Conservation (phyloP, 2,113 vertebrate genomes). For the Cottus gobio region DNA sequence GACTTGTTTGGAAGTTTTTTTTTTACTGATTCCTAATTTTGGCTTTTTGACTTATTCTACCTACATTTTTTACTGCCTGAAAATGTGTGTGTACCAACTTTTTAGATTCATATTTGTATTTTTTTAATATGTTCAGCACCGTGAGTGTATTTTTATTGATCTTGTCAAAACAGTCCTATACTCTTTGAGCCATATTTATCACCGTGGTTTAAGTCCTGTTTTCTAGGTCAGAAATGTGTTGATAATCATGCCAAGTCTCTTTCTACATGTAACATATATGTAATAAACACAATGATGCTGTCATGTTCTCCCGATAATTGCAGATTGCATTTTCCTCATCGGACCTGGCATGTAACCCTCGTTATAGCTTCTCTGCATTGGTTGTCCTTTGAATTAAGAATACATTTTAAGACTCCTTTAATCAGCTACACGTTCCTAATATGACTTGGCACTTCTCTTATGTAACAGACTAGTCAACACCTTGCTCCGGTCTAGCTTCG, state of each 20-base stretch:
- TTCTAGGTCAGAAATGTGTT: background rate
- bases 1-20: slow-evolving; percentile 10
- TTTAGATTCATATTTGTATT: background rate
- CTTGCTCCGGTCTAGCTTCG: slow-evolving; percentile 2
- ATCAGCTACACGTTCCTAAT: slow-evolving; percentile 46
- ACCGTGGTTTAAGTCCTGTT: background rate
- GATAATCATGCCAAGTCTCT: background rate
- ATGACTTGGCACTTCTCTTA: slow-evolving; percentile 32
- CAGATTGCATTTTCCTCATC: slow-evolving; percentile 27
- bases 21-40: slow-evolving; percentile 16
- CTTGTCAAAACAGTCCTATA: background rate
- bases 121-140: background rate
- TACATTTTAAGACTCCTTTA: slow-evolving; percentile 41
- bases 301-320: background rate
- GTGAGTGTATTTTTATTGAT: background rate
- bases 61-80: background rate
- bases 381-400: slow-evolving; percentile 33
- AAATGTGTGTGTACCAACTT: background rate
- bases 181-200: background rate
- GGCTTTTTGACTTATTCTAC: slow-evolving; percentile 1
- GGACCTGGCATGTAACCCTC: slow-evolving; percentile 8
- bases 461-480: slow-evolving; percentile 8
- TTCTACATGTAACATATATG: background rate
- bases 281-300: background rate
- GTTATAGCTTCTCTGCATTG: slow-evolving; percentile 22